phyloP scores from a whole-genome alignment of 1,140 invertebrate species.

The Trachymyrmex cornetzi region DNA sequence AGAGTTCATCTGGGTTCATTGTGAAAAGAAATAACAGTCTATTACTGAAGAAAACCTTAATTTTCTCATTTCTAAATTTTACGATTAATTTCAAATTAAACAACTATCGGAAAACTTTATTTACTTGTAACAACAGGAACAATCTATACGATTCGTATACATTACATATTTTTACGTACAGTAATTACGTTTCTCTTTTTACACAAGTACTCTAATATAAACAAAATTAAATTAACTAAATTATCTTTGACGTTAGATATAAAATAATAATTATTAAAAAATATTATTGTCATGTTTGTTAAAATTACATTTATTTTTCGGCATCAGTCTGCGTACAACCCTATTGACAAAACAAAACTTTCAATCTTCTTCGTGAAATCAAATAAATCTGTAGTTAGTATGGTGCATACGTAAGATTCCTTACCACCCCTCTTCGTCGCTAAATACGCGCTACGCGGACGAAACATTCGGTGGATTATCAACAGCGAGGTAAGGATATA shows the following conservation, averaged over 20 bases:
- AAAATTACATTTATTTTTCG: not conserved
- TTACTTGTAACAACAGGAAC: not conserved
- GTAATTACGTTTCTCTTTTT: not conserved
- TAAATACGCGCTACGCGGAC: constrained; percentile 53
- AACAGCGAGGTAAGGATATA: constrained; percentile 57
- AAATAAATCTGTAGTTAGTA: constrained; percentile 3
- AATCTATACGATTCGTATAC: not conserved
- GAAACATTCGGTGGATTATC: constrained; percentile 61
- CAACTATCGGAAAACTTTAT: not conserved
- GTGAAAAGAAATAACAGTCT: not conserved
- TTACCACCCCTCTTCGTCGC: constrained; percentile 16
- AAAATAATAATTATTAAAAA: not conserved
- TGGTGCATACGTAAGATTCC: constrained; percentile 59
- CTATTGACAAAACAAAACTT: not conserved
- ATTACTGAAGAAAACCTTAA: not conserved
- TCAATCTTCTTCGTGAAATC: constrained; percentile 10
- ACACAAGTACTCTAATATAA: not conserved
- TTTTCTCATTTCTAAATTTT: not conserved
- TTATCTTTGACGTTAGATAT: too few relatives aligned
- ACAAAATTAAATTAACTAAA: not conserved
- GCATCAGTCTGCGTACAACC: not conserved
- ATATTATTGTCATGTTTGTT: not conserved
- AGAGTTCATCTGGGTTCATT: not conserved
- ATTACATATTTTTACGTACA: not conserved
- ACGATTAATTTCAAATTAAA: not conserved